phyloP scores from a whole-genome alignment of 1,140 invertebrate genomes.

The Gonioctena quinquepunctata region DNA sequence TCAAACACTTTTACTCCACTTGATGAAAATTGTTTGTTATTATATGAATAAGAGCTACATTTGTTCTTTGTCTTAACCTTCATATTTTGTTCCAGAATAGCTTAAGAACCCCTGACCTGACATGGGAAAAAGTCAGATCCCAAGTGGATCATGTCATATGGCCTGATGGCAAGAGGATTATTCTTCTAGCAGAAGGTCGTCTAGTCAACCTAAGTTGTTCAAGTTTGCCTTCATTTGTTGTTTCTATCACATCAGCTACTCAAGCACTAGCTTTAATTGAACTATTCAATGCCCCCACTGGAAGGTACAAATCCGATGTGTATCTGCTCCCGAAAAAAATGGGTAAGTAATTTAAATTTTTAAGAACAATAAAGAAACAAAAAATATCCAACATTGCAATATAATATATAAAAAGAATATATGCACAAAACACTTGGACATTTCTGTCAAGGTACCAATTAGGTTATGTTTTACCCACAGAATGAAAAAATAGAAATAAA shows the following conservation, averaged over 20 bases:
- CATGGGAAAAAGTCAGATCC: conserved; percentile 96
- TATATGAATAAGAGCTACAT: too few relatives aligned
- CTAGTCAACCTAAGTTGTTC: conserved; percentile 96
- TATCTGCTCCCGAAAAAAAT: conserved; percentile 98
- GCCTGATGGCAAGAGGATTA: conserved; percentile 90
- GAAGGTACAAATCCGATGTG: conserved; percentile 95
- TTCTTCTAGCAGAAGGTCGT: conserved; percentile 92
- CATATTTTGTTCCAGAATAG: conserved; percentile 76
- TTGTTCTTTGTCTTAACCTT: too few relatives aligned
- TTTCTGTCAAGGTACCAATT: too few relatives aligned
- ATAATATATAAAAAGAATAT: too few relatives aligned
- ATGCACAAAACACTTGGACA: too few relatives aligned
- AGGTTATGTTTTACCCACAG: too few relatives aligned
- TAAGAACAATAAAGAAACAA: too few relatives aligned
- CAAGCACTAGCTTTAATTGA: conserved; percentile 96
- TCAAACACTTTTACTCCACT: too few relatives aligned
- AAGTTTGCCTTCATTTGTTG: conserved; percentile 95
- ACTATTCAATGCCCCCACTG: conserved; percentile 91
- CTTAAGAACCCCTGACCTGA: conserved; percentile 88
- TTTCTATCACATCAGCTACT: conserved; percentile 92
- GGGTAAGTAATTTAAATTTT: conserved; percentile 70
- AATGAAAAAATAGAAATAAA: too few relatives aligned
- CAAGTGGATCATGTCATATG: conserved; percentile 98
- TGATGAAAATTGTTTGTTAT: too few relatives aligned
- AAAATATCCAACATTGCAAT: too few relatives aligned